Evolutionary conservation across 2,797 vertebrate genomes (phyloP).

Genomic region (Eleutherodactylus coqui): DNA sequence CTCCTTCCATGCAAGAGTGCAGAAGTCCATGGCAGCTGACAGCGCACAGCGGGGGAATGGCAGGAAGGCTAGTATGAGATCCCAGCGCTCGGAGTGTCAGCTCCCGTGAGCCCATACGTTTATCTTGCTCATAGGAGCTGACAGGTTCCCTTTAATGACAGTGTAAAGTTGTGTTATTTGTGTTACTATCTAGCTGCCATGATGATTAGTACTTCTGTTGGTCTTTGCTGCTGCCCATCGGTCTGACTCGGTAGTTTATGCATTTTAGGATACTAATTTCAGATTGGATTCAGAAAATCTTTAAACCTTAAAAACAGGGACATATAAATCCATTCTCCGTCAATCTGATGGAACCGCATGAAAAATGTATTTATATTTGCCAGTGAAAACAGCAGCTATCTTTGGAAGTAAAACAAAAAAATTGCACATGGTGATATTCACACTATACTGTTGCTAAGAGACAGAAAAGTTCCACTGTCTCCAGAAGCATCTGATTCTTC

Average conservation of each 20-base stretch:
- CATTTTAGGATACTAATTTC: not conserved
- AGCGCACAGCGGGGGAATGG: no score
- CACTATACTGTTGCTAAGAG: constrained; percentile 13
- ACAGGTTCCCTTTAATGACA: no score
- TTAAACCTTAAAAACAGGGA: not conserved
- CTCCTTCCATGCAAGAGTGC: no score
- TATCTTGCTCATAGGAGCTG: no score
- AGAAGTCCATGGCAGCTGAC: no score
- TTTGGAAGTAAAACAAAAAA: not conserved
- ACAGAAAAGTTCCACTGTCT: not conserved
- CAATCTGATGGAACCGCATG: not conserved
- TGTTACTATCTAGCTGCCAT: not conserved
- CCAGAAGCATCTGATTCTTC: not conserved
- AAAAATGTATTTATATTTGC: not conserved
- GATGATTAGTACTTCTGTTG: not conserved
- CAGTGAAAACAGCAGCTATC: not conserved
- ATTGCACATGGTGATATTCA: not conserved
- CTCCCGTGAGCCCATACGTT: no score
- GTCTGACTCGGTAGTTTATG: not conserved
- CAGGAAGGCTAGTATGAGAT: no score
- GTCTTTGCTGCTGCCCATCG: not conserved
- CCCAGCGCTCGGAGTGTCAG: no score
- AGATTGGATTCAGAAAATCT: not conserved
- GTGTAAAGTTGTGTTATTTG: not conserved
- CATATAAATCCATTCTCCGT: not conserved